Percentiles rank a stretch among this genome's conserved stretches.
Evolutionary conservation across 2,888 invertebrate genomes (phyloP).

Genomic region (Philereme vetulata): DNA sequence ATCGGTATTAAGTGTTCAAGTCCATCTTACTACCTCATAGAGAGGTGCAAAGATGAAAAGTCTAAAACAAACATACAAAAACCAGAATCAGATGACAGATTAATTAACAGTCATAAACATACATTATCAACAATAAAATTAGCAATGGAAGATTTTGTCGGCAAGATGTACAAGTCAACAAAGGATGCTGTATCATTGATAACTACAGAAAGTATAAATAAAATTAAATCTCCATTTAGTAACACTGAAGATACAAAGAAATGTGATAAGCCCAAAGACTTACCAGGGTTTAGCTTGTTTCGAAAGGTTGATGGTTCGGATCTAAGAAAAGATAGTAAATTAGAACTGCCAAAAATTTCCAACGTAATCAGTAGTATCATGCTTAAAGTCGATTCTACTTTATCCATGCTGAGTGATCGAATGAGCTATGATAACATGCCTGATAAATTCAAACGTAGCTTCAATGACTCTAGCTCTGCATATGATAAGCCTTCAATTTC

Average conservation of each 20-base stretch:
- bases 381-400: constrained; percentile 46
- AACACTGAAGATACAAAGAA: constrained; percentile 26
- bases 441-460: constrained; percentile 16
- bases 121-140: constrained; percentile 52
- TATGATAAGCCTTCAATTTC: constrained; percentile 41
- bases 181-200: constrained; percentile 54
- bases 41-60: constrained; percentile 19
- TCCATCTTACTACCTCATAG: constrained; percentile 13
- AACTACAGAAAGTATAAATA: constrained; percentile 45
- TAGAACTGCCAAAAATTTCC: constrained; percentile 16
- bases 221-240: constrained; percentile 30
- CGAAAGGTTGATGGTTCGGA: constrained; percentile 20
- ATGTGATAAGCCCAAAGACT: constrained; percentile 26
- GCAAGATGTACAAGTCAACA: constrained; percentile 51
- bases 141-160: constrained; percentile 55
- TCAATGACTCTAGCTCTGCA: constrained; percentile 43
- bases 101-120: constrained; percentile 44
- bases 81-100: constrained; percentile 7
- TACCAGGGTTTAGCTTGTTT: constrained; percentile 31
- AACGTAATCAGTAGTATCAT: constrained; percentile 32
- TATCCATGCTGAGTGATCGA: constrained; percentile 41
- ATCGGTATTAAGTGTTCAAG: constrained; percentile 16
- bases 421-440: constrained; percentile 36
- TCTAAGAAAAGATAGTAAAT: constrained; percentile 2
- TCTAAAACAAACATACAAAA: constrained; percentile 7